phyloP scores from a whole-genome alignment of 1,140 invertebrate genomes.

The Helicoverpa armigera region DNA sequence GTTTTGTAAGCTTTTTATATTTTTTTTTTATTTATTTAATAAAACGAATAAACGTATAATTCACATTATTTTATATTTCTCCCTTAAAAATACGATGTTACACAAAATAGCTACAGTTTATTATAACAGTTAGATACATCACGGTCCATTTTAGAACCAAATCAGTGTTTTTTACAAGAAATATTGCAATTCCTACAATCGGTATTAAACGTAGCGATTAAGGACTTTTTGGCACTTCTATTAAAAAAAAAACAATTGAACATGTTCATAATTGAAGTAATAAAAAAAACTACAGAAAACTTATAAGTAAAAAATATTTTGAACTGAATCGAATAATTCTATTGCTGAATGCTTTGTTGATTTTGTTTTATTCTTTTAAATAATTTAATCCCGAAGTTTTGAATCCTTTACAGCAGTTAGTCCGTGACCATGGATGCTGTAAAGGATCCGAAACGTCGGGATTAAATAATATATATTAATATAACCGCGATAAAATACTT shows the following conservation, averaged over 20 bases:
- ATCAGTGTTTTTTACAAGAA: constrained; percentile 24
- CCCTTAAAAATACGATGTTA: constrained; percentile 53
- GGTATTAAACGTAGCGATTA: constrained; percentile 7
- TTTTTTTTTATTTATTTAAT: too few species aligned
- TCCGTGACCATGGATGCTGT: too few species aligned
- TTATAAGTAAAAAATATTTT: too few species aligned
- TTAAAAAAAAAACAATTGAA: not conserved
- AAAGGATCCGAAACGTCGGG: too few species aligned
- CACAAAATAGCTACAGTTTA: constrained; percentile 48
- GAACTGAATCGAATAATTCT: not conserved
- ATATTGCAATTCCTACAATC: constrained; percentile 26
- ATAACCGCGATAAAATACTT: too few species aligned
- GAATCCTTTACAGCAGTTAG: too few species aligned
- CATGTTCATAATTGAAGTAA: not conserved
- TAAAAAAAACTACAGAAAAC: not conserved
- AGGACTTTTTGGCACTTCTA: not conserved
- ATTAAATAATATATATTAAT: too few species aligned
- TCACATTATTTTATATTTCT: constrained; percentile 54
- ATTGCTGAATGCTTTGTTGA: too few species aligned
- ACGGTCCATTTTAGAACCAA: not conserved
- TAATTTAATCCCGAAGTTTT: too few species aligned
- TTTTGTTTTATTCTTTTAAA: too few species aligned
- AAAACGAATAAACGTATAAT: constrained; percentile 6
- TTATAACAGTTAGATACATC: constrained; percentile 45
- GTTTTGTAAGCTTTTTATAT: too few species aligned